phyloP scores from a whole-genome alignment of 2,113 vertebrate genomes.

The Rhombomys opimus region DNA sequence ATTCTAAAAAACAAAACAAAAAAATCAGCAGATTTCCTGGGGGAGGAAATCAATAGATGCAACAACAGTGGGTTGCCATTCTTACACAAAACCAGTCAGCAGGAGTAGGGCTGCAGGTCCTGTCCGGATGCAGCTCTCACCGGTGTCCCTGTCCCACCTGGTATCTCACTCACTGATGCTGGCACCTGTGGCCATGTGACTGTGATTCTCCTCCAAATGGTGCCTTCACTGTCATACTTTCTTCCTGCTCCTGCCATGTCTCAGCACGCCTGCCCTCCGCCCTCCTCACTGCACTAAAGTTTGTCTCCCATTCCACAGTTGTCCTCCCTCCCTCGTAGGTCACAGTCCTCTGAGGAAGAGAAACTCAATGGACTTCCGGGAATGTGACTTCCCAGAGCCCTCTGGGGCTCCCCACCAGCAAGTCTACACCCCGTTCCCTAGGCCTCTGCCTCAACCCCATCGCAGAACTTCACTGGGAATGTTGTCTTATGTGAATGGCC shows the following conservation, averaged over 20 bases:
- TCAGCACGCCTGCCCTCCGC: not conserved
- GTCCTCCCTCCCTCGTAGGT: not conserved
- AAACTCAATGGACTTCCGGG: not conserved
- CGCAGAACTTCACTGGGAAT: not conserved
- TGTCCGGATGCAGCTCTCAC: not conserved
- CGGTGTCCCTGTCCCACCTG: rapidly evolving
- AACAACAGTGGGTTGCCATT: not conserved
- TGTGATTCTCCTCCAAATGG: not conserved
- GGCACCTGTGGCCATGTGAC: too few relatives aligned
- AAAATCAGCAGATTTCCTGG: not conserved
- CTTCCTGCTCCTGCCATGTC: not conserved
- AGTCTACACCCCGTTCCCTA: not conserved
- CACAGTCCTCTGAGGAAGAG: not conserved
- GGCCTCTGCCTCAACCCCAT: not conserved
- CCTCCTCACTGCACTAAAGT: not conserved
- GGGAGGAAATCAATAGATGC: not conserved
- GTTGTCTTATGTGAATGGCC: not conserved
- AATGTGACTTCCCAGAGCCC: not conserved
- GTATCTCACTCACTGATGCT: too few relatives aligned
- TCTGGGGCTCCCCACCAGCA: too few relatives aligned
- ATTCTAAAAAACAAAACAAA: not conserved
- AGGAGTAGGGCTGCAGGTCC: not conserved
- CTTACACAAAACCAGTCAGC: not conserved
- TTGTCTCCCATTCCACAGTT: too few relatives aligned
- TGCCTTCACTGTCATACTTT: not conserved